A percentile compares a stretch with the other conserved stretches of the same genome.
These are phyloP conservation scores for Xenopus borealis DNA, from an alignment of 2,113 vertebrate genomes.

Conservation along the genomic window DNA sequence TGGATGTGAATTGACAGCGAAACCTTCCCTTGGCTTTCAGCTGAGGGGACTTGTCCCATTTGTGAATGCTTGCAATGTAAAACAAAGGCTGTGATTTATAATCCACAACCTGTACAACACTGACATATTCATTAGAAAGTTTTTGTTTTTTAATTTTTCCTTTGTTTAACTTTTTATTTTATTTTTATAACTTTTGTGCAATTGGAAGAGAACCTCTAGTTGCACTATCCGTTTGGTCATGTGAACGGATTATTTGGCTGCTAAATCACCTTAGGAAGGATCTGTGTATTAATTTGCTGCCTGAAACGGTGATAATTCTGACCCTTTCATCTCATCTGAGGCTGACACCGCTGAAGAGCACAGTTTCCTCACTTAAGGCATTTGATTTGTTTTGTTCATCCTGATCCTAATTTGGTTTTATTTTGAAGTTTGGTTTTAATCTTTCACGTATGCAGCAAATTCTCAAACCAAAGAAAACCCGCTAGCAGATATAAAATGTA, in stretches of 20 bases:
- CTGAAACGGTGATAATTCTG: slow-evolving; percentile 69
- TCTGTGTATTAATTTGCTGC: slow-evolving; percentile 65
- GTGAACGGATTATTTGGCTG: slow-evolving; percentile 66
- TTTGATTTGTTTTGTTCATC: slow-evolving; percentile 72
- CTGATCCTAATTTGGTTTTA: slow-evolving; percentile 69
- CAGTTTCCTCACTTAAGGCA: slow-evolving; percentile 75
- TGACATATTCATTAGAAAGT: slow-evolving; percentile 63
- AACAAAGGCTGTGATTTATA: slow-evolving; percentile 59
- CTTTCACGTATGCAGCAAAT: slow-evolving; percentile 70
- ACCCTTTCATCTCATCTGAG: slow-evolving; percentile 61
- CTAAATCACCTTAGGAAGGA: slow-evolving; percentile 67
- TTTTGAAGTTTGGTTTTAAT: slow-evolving; percentile 70
- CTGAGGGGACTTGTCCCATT: slow-evolving; percentile 54
- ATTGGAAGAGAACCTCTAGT: slow-evolving; percentile 65
- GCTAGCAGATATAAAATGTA: slow-evolving; percentile 58
- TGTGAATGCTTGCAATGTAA: slow-evolving; percentile 51
- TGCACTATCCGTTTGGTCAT: slow-evolving; percentile 59
- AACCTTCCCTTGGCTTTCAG: slow-evolving; percentile 73
- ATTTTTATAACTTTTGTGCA: slow-evolving; percentile 52
- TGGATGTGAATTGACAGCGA: slow-evolving; percentile 96
- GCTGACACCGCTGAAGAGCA: slow-evolving; percentile 73
- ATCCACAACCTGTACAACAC: slow-evolving; percentile 71
- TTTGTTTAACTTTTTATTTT: slow-evolving; percentile 25
- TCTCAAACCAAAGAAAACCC: slow-evolving; percentile 67
- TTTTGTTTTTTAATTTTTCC: slow-evolving; percentile 26